Evolutionary conservation across 2,113 vertebrate species (phyloP).

Genomic region (Pseudorectes ferrugineus): DNA sequence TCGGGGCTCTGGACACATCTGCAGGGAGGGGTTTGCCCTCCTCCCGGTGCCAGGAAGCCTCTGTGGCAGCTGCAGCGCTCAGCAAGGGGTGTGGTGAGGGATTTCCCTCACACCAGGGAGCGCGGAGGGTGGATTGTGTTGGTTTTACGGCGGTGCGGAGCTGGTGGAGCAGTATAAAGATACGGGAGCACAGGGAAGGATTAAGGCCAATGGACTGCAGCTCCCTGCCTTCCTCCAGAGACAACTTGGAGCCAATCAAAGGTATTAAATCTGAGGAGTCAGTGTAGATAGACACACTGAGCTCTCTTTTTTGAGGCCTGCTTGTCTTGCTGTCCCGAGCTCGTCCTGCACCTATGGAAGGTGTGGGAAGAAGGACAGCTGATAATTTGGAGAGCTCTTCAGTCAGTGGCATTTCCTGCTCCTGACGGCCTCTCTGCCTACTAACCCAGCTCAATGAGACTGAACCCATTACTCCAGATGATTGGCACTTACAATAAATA

Average conservation of each 20-base stretch:
- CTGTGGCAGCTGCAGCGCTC: constrained; percentile 8
- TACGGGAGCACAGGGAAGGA: constrained; percentile 21
- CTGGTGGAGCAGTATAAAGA: not conserved
- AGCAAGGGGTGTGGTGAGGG: not conserved
- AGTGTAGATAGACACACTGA: not conserved
- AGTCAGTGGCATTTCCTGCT: not conserved
- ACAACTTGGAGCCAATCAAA: not conserved
- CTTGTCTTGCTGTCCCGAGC: not conserved
- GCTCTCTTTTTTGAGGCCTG: not conserved
- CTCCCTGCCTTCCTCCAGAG: not conserved
- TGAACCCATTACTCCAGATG: not conserved
- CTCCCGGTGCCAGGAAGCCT: not conserved
- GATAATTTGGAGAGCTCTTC: not conserved
- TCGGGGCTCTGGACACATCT: not conserved
- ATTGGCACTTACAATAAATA: not conserved
- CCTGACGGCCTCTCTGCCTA: not conserved
- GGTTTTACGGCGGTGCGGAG: not conserved
- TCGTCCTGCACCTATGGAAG: not conserved
- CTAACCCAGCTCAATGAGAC: not conserved
- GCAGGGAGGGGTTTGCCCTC: not conserved
- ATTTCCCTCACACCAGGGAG: not conserved
- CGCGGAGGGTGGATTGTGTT: not conserved
- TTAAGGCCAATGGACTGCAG: constrained; percentile 46
- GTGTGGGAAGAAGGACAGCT: not conserved
- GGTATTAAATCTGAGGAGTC: not conserved